Percentiles rank a stretch among this genome's conserved stretches.
phyloP scores from a whole-genome alignment of 2,888 invertebrate genomes.

The Clusia tigrina region DNA sequence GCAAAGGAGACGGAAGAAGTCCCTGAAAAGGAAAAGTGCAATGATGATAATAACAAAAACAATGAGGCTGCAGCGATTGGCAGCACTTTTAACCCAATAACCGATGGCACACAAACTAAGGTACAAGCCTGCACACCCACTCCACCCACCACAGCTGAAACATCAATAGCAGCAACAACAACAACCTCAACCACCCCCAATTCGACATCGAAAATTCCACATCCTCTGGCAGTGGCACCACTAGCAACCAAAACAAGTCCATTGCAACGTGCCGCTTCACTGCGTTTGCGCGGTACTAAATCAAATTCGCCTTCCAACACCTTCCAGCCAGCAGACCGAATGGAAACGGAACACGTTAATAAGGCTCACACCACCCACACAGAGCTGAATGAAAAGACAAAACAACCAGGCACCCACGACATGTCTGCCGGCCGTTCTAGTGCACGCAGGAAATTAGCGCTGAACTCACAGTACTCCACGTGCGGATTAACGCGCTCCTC shows the following conservation, averaged over 20 bases:
- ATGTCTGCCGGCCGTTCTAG: slow-evolving; percentile 31
- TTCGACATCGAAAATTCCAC: slow-evolving; percentile 48
- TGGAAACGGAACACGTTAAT: slow-evolving; percentile 34
- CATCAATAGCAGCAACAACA: slow-evolving; percentile 25
- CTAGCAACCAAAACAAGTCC: slow-evolving; percentile 42
- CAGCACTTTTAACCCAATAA: slow-evolving; percentile 31
- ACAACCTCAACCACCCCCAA: slow-evolving; percentile 29
- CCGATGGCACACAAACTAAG: slow-evolving; percentile 26
- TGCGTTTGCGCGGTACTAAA: slow-evolving; percentile 73
- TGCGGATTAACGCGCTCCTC: slow-evolving; percentile 42
- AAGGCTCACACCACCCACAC: slow-evolving; percentile 33
- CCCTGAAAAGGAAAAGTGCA: slow-evolving; percentile 25
- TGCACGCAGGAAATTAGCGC: slow-evolving; percentile 36
- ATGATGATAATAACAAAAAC: slow-evolving; percentile 20
- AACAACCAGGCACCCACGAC: slow-evolving; percentile 23
- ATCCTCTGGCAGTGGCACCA: slow-evolving; percentile 42
- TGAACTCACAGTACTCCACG: slow-evolving; percentile 34
- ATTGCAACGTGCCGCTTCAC: slow-evolving; percentile 72
- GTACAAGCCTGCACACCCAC: slow-evolving; percentile 19
- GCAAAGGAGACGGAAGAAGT: slow-evolving; percentile 18
- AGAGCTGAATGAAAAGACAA: slow-evolving; percentile 1
- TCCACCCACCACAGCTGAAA: neutral
- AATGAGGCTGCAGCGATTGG: slow-evolving; percentile 2
- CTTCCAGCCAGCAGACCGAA: slow-evolving; percentile 31
- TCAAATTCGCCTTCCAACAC: slow-evolving; percentile 57